Conservation (phyloP, 2,113 vertebrate species). For the Nyctereutes procyonoides region DNA sequence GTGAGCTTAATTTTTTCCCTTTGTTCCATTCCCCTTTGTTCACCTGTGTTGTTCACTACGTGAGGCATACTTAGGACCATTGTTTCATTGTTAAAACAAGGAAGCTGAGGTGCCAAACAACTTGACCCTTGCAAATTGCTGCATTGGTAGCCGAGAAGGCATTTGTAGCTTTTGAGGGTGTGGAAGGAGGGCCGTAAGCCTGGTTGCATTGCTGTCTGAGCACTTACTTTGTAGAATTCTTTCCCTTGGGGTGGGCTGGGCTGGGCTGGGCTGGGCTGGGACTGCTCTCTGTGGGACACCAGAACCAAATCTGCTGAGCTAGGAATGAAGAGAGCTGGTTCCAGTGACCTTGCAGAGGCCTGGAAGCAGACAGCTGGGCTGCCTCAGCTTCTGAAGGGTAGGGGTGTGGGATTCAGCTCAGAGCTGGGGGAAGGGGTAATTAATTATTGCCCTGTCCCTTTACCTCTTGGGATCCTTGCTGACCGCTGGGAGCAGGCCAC, state of each 20-base stretch:
- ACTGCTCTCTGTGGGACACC: not conserved
- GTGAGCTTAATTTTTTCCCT: not conserved
- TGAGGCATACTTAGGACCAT: not conserved
- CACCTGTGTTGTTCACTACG: not conserved
- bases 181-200: not conserved
- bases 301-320: slow-evolving; percentile 52
- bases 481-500: not conserved
- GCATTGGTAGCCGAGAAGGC: not conserved
- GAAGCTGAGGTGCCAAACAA: not conserved
- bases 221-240: slow-evolving; percentile 4
- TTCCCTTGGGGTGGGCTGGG: not conserved
- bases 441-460: not conserved
- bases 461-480: not conserved
- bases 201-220: not conserved
- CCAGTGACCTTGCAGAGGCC: not conserved
- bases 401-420: not conserved
- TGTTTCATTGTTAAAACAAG: not conserved
- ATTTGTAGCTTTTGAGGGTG: not conserved
- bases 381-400: slow-evolving; percentile 47
- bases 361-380: not conserved
- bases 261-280: not conserved
- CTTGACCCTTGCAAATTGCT: not conserved
- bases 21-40: not conserved
- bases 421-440: not conserved
- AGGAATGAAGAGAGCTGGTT: not conserved